Base-by-base conservation (phyloP, 1,140 invertebrate species). In the Uloborus diversus region DNA sequence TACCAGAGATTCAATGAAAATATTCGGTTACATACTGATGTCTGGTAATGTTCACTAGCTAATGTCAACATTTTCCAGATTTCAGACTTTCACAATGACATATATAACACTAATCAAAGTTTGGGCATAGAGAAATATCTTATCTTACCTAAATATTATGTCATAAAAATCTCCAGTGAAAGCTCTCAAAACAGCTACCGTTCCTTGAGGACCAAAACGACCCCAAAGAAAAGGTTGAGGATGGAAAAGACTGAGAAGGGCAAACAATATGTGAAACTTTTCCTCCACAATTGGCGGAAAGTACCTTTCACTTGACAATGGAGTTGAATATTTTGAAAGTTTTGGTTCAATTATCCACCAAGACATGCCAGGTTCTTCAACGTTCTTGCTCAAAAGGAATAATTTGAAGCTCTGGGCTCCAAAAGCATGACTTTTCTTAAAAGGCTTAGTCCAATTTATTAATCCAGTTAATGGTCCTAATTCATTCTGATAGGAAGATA, bases 181-280 rank as follows among this genome's bases (percentile, higher is more conserved):
- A 5, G 86, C 87, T 73, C 85, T 57, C 0, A 88, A 73, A 68
- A 83, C 80, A 17, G 85, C 86, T 13, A 84, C 75, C n/a, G 83
- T 83, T 13, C 87, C 87, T 57, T 85, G 84, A 7, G 87, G 86
- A 11, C 84, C 80, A 82, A 87, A 88, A 14, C 87, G 80, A n/a
- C 84, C 62, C 47, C 57, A 62, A 11, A 80, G 42, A 47, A 80
- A 80, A n/a, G 61, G 47, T 28, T 65, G 47, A 20, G 59, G 53
- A 71, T 80, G 79, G 35, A 80, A 80, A 7, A 80, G 47, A 42
- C 68, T 73, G 0, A 80, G 47, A 30, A 80, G 47, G 7, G 59
- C 68, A 80, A 70, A 65, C 11, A 80, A 14, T 4, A 35, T 4
- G 47, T 71, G 42, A 47, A 53, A 32, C 11, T 71, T 69, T 35